Percentiles rank a stretch among this genome's conserved stretches.
Evolutionary conservation across 2,797 vertebrate species (phyloP).

Genomic region (Darevskia nairensis): DNA sequence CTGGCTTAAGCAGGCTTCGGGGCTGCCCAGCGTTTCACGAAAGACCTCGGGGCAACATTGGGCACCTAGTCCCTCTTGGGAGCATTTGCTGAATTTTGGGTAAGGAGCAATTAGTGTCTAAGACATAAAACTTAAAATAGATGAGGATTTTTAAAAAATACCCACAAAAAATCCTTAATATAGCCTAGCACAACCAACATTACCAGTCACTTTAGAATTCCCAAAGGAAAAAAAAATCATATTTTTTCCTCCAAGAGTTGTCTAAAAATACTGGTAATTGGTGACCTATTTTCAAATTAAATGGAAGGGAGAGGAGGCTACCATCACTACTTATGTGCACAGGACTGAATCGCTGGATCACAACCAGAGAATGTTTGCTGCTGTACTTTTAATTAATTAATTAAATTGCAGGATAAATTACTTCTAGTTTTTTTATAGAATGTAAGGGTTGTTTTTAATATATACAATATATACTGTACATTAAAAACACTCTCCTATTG

Average conservation of each 20-base stretch:
- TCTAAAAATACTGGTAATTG: neutral
- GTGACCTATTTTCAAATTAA: conserved; percentile 21
- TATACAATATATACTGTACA: too few relatives aligned
- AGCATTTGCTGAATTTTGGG: neutral
- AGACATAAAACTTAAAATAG: neutral
- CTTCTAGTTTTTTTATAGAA: neutral
- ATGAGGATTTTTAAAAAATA: neutral
- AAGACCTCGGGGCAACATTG: neutral
- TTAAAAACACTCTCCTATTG: neutral
- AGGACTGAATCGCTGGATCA: neutral
- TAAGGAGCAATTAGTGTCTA: neutral
- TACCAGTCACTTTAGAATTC: neutral
- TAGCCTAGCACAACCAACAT: neutral
- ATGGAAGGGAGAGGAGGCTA: neutral
- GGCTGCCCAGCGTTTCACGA: neutral
- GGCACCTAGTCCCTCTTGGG: neutral
- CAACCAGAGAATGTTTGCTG: neutral
- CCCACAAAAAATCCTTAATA: too few relatives aligned
- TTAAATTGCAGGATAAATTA: neutral
- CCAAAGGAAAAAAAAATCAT: neutral
- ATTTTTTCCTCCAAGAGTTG: neutral
- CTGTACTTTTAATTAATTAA: neutral
- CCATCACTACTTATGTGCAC: neutral
- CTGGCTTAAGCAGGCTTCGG: neutral
- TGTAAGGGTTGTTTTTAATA: too few relatives aligned